These are phyloP conservation scores for Eueremaeus valkanovi DNA, from an alignment of 2,888 invertebrate genomes.

Conservation along the genomic window DNA sequence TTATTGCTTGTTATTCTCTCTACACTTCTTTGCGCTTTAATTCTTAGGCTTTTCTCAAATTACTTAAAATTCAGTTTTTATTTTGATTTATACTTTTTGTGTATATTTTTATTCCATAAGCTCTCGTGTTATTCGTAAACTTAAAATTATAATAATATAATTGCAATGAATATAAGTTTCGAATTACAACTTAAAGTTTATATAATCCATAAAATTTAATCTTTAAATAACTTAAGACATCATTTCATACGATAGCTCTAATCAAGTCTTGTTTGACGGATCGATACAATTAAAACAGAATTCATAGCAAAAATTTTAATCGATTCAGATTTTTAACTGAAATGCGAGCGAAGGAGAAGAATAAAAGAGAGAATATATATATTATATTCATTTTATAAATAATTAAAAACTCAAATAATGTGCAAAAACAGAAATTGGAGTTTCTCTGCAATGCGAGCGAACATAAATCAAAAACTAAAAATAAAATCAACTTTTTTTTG, in stretches of 20 bases:
- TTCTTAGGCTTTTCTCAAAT: background rate
- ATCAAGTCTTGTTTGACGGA: background rate
- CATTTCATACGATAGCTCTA: background rate
- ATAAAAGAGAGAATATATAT: background rate
- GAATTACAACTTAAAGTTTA: no score
- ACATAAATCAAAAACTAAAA: background rate
- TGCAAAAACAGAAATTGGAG: no score
- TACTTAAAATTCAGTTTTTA: slow-evolving; percentile 1
- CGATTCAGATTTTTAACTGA: background rate
- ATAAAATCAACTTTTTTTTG: background rate
- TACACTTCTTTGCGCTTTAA: no score
- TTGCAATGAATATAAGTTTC: no score
- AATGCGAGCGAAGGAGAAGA: background rate
- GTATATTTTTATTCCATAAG: background rate
- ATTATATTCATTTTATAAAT: background rate
- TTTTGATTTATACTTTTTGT: background rate
- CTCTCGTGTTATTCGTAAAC: background rate
- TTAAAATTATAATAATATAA: no score
- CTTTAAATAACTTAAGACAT: background rate
- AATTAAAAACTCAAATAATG: slow-evolving; percentile 13
- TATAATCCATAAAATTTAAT: no score
- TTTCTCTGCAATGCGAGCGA: background rate
- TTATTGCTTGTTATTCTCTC: background rate
- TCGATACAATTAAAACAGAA: slow-evolving; percentile 9
- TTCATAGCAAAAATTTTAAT: background rate